Conservation (phyloP, 1,140 invertebrate species). For the Drosophila takahashii region DNA sequence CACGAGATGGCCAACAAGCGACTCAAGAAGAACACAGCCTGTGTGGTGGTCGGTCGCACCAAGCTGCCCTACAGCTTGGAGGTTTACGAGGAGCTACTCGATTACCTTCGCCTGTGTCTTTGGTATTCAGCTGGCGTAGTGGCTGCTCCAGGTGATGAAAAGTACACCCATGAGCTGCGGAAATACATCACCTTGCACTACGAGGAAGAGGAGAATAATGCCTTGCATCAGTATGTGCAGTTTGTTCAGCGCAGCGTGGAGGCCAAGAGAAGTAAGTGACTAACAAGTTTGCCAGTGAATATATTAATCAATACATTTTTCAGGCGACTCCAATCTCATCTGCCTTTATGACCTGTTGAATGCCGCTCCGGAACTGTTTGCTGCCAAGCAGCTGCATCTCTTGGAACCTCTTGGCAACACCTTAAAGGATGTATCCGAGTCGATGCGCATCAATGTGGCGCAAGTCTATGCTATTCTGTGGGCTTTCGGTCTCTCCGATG, state of each 20-base stretch:
- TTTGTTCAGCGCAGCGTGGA: conserved; percentile 80
- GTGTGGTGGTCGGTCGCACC: conserved; percentile 87
- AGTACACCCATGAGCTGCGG: conserved; percentile 58
- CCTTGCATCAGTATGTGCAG: conserved; percentile 79
- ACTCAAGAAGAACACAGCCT: conserved; percentile 80
- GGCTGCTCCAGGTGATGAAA: conserved; percentile 83
- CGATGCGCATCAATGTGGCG: conserved; percentile 73
- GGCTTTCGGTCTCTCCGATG: conserved; percentile 69
- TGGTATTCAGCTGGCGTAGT: conserved; percentile 84
- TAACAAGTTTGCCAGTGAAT: background rate
- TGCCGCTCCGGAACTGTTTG: conserved; percentile 73
- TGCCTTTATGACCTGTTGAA: conserved; percentile 82
- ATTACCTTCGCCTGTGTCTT: conserved; percentile 91
- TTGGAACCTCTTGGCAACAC: conserved; percentile 72
- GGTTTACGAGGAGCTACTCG: conserved; percentile 90
- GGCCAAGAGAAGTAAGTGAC: conserved; percentile 76
- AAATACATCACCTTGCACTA: conserved; percentile 72
- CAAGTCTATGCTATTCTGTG: conserved; percentile 79
- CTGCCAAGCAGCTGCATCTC: conserved; percentile 70
- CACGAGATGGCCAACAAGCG: conserved; percentile 83
- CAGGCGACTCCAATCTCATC: conserved; percentile 73
- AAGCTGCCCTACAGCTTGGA: conserved; percentile 88
- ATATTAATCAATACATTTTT: background rate
- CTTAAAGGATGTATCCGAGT: conserved; percentile 81
- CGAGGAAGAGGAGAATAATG: conserved; percentile 66